Conservation (phyloP, 2,888 invertebrate species). For the Chalcosyrphus nemorum region DNA sequence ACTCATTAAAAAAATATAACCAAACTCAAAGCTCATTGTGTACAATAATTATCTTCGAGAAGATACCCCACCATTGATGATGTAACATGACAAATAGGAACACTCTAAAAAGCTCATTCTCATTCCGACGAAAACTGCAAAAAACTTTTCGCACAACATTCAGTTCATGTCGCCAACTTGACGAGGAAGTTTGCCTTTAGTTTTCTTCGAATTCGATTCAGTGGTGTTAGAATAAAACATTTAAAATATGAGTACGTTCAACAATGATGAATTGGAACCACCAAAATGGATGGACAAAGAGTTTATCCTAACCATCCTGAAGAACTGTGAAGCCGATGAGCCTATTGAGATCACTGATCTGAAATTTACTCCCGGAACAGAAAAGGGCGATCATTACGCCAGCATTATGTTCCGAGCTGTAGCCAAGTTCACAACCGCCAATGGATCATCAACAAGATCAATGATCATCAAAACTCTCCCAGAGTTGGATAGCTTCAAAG, state of each 20-base stretch:
- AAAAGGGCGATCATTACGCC: slow-evolving; percentile 25
- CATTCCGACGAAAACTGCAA: neutral
- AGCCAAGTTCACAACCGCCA: slow-evolving; percentile 1
- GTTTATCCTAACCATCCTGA: slow-evolving; percentile 65
- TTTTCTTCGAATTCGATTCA: neutral
- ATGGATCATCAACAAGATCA: slow-evolving; percentile 25
- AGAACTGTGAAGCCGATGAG: slow-evolving; percentile 13
- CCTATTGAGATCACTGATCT: slow-evolving; percentile 3
- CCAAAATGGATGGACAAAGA: slow-evolving; percentile 74
- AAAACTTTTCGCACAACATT: neutral
- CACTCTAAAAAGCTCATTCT: neutral
- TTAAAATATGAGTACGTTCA: slow-evolving; percentile 38
- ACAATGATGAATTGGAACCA: slow-evolving; percentile 74
- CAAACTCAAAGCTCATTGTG: too few species aligned
- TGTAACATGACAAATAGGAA: neutral
- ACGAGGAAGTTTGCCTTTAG: neutral
- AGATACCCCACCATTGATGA: too few species aligned
- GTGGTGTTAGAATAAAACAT: too few species aligned
- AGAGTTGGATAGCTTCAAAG: slow-evolving; percentile 55
- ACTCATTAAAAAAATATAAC: too few species aligned
- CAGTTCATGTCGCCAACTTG: neutral
- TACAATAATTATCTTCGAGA: too few species aligned
- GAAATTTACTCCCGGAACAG: slow-evolving; percentile 19
- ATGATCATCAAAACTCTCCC: slow-evolving; percentile 73
- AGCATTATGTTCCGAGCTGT: slow-evolving; percentile 34